phyloP scores from a whole-genome alignment of 35 echinoderm and acorn worm genomes.

The Ophioderma brevispina region DNA sequence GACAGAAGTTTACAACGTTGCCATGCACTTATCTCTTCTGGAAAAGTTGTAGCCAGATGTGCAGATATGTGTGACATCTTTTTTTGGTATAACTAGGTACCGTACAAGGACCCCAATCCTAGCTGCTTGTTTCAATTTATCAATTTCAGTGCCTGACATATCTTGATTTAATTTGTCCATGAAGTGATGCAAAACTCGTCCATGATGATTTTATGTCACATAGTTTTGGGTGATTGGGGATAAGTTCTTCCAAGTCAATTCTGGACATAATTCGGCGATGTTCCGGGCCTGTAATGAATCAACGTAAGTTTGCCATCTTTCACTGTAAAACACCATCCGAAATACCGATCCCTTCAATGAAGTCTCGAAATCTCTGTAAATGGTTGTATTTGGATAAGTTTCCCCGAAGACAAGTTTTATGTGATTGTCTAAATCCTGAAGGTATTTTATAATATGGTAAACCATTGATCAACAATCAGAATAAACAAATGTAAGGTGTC shows the following conservation, averaged over 20 bases:
- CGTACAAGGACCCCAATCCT: conserved; percentile 5
- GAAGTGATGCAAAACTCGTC: not conserved
- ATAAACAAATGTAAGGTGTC: conserved; percentile 63
- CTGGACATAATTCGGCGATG: conserved; percentile 18
- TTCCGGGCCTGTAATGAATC: conserved; percentile 31
- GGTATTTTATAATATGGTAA: conserved; percentile 25
- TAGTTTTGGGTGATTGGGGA: conserved; percentile 47
- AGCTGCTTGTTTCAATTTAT: conserved; percentile 16
- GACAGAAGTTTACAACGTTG: conserved; percentile 32
- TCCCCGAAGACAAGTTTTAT: conserved; percentile 11
- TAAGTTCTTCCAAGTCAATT: conserved; percentile 1
- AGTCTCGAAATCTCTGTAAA: conserved; percentile 45
- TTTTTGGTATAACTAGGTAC: not conserved
- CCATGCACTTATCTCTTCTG: conserved; percentile 46
- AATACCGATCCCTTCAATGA: conserved; percentile 26
- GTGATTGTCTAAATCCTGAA: conserved; percentile 26
- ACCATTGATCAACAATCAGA: conserved; percentile 55
- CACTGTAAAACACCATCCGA: conserved; percentile 31
- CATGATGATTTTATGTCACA: not conserved
- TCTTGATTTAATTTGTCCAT: not conserved
- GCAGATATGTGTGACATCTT: conserved; percentile 65
- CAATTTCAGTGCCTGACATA: conserved; percentile 6
- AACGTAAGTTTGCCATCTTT: conserved; percentile 21
- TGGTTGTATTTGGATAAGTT: conserved; percentile 5
- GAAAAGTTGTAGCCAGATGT: conserved; percentile 37